A percentile compares a stretch with the other conserved stretches of the same genome.
phyloP scores from a whole-genome alignment of 2,113 vertebrate species.

The Hyperopisus bebe region DNA sequence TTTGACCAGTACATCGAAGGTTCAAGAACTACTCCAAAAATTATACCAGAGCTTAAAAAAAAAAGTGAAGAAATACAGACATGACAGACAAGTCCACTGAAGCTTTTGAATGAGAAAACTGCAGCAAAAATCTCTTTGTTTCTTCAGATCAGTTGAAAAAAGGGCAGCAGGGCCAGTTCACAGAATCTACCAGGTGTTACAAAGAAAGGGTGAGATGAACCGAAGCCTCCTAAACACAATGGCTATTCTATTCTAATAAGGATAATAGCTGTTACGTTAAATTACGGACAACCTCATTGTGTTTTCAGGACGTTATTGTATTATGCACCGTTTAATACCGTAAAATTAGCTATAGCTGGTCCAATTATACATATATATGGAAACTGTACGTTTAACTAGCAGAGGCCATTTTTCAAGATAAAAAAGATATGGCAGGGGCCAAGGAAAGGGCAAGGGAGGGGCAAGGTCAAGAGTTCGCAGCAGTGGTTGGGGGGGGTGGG shows the following conservation, averaged over 20 bases:
- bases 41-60: constrained; percentile 32
- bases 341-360: background rate
- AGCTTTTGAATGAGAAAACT: constrained; percentile 39
- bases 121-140: constrained; percentile 26
- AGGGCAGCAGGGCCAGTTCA: constrained; percentile 25
- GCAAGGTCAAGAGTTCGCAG: background rate
- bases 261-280: background rate
- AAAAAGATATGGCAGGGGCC: background rate
- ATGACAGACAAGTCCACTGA: constrained; percentile 37
- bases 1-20: constrained; percentile 73
- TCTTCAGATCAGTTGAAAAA: constrained; percentile 21
- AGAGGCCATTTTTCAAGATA: background rate
- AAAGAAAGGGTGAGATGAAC: constrained; percentile 23
- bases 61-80: constrained; percentile 37
- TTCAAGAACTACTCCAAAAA: constrained; percentile 76
- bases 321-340: background rate
- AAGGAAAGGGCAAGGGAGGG: background rate
- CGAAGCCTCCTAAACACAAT: background rate
- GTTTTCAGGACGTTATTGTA: background rate
- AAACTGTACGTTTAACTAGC: background rate
- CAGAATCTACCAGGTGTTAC: constrained; percentile 41
- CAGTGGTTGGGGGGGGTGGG: background rate
- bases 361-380: background rate
- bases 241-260: background rate
- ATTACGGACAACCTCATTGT: background rate